These are phyloP conservation scores for Carapus acus DNA, from an alignment of 2,797 vertebrate genomes.

Conservation along the genomic window DNA sequence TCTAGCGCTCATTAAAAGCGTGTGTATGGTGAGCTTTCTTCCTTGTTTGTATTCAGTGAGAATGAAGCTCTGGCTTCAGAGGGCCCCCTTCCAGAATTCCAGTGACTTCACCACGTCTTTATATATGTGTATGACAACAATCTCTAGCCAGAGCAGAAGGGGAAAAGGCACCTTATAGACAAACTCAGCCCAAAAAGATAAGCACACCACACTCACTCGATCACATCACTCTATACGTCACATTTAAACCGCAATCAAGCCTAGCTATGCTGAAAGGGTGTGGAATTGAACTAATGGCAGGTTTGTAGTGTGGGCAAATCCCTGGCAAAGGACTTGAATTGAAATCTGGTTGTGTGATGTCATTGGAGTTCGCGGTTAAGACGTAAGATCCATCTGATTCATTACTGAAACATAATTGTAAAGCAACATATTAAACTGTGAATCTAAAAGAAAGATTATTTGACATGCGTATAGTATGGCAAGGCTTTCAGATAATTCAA, in stretches of 20 bases:
- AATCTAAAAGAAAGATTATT: too few species aligned
- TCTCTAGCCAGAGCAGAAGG: slow-evolving; percentile 53
- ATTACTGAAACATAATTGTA: too few species aligned
- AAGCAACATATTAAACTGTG: too few species aligned
- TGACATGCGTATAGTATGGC: too few species aligned
- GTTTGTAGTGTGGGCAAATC: slow-evolving; percentile 30
- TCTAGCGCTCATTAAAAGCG: slow-evolving; percentile 24
- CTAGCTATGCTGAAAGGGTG: slow-evolving; percentile 35
- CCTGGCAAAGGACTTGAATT: slow-evolving; percentile 35
- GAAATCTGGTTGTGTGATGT: slow-evolving; percentile 53
- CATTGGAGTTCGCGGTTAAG: slow-evolving; percentile 41
- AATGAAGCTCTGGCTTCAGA: slow-evolving; percentile 23
- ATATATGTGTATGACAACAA: slow-evolving; percentile 50
- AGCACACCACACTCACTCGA: slow-evolving; percentile 54
- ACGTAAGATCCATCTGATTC: slow-evolving; percentile 57
- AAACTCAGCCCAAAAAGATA: slow-evolving; percentile 50
- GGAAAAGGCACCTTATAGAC: slow-evolving; percentile 53
- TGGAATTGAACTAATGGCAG: slow-evolving; percentile 50
- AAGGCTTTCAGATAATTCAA: too few species aligned
- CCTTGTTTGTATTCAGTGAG: slow-evolving; percentile 36
- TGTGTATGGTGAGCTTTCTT: slow-evolving; percentile 24
- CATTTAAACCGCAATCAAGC: slow-evolving; percentile 56
- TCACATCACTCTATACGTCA: slow-evolving; percentile 55
- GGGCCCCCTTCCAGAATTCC: slow-evolving; percentile 36
- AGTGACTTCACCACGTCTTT: slow-evolving; percentile 69